Evolutionary conservation across 2,113 vertebrate species (phyloP).

Genomic region (Petroica traversi): DNA sequence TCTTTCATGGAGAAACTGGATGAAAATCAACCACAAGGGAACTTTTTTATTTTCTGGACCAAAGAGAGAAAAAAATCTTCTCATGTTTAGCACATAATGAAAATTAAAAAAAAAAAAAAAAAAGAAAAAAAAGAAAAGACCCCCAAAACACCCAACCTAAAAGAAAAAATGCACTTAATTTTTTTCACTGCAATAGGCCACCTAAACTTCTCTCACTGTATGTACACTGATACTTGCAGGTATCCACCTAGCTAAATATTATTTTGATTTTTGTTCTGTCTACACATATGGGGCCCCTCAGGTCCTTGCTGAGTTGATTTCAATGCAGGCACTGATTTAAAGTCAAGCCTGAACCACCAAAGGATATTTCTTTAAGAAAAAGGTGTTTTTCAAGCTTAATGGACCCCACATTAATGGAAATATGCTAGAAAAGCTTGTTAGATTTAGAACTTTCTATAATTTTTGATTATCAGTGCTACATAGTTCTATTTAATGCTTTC

Average conservation of each 20-base stretch:
- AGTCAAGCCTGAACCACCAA: background rate
- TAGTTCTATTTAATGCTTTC: background rate
- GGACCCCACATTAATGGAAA: background rate
- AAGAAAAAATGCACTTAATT: background rate
- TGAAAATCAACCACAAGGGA: conserved; percentile 22
- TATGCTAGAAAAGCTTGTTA: background rate
- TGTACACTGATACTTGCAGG: background rate
- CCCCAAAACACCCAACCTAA: background rate
- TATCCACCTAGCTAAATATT: background rate
- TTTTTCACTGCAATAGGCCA: background rate
- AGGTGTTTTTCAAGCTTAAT: background rate
- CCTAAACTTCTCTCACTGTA: background rate
- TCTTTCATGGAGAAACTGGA: conserved; percentile 32
- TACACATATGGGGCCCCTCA: background rate
- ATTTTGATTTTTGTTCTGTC: background rate
- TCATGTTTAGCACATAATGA: background rate
- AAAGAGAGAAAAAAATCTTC: background rate
- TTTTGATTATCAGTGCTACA: background rate
- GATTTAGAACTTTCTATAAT: background rate
- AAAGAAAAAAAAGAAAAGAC: background rate
- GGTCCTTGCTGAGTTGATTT: background rate
- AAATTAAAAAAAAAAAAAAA: background rate
- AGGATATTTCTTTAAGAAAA: background rate
- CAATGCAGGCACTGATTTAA: background rate
- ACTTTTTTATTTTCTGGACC: background rate